Evolutionary conservation across 2,888 invertebrate genomes (phyloP).

Genomic region (Rugalucina vietnamica): DNA sequence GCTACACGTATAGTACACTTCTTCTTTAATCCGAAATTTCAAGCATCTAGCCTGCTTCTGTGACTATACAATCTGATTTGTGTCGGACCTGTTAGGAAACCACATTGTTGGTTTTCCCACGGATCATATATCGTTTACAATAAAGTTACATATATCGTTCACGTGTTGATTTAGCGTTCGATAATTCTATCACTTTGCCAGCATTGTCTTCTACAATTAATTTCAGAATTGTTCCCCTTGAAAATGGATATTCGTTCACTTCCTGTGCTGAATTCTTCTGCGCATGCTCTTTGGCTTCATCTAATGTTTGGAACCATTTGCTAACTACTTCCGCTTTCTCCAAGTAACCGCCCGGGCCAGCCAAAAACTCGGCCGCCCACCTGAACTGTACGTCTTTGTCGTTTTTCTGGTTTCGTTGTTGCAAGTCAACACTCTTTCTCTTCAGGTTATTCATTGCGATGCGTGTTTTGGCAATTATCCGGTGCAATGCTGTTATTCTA

Average conservation of each 20-base stretch:
- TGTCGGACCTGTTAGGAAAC: no score
- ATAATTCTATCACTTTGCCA: conserved; percentile 46
- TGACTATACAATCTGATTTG: no score
- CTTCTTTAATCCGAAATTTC: no score
- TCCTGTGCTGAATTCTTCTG: conserved; percentile 46
- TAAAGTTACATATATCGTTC: conserved; percentile 2
- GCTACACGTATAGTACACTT: no score
- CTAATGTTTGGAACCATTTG: conserved; percentile 58
- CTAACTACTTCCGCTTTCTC: conserved; percentile 62
- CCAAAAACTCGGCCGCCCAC: conserved; percentile 64
- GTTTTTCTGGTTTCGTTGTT: neutral
- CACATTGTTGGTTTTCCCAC: no score
- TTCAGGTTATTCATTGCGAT: neutral
- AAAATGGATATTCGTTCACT: conserved; percentile 56
- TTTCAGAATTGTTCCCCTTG: conserved; percentile 58
- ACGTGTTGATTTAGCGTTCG: conserved; percentile 35
- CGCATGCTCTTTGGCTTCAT: conserved; percentile 57
- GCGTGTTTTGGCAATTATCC: no score
- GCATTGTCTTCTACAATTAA: conserved; percentile 59
- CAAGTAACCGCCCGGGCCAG: conserved; percentile 60
- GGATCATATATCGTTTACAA: no score
- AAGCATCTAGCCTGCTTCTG: no score
- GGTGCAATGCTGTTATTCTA: no score
- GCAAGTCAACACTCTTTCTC: neutral
- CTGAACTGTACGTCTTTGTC: conserved; percentile 28